Conservation (phyloP, 2,888 invertebrate species). For the Didymodactylos carnosus region DNA sequence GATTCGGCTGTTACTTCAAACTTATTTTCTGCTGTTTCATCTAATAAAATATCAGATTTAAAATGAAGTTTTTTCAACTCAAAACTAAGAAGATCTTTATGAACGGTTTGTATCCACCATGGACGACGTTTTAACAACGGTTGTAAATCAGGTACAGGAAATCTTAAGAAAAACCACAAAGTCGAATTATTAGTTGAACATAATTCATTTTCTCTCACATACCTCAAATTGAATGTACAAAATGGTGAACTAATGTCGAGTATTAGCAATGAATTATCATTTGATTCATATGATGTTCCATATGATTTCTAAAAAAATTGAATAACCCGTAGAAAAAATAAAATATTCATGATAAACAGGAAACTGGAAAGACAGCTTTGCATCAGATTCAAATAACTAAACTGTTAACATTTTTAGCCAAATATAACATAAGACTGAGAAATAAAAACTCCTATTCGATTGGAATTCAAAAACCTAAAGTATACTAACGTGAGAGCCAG, state of each 20-base stretch:
- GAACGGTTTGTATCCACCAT: conserved; percentile 59
- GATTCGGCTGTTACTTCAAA: conserved; percentile 40
- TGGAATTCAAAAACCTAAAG: too few relatives aligned
- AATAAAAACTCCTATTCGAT: too few relatives aligned
- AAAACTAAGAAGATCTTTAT: conserved; percentile 53
- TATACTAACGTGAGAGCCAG: too few relatives aligned
- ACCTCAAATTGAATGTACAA: not conserved
- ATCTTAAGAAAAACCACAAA: conserved; percentile 38
- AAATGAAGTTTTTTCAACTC: conserved; percentile 40
- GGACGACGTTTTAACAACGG: conserved; percentile 45
- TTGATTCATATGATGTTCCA: not conserved
- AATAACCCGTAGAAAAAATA: too few relatives aligned
- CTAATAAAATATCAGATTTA: conserved; percentile 34
- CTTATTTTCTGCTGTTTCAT: conserved; percentile 23
- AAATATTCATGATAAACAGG: too few relatives aligned
- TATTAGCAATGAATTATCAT: not conserved
- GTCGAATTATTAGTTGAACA: not conserved
- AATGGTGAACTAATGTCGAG: not conserved
- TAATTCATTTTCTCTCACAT: not conserved
- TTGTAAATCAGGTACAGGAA: conserved; percentile 69
- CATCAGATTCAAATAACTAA: not conserved
- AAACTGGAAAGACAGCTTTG: too few relatives aligned
- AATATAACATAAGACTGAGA: too few relatives aligned
- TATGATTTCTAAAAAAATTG: not conserved
- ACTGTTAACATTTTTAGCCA: too few relatives aligned